phyloP scores from a whole-genome alignment of 2,113 vertebrate genomes.

The Meles meles region DNA sequence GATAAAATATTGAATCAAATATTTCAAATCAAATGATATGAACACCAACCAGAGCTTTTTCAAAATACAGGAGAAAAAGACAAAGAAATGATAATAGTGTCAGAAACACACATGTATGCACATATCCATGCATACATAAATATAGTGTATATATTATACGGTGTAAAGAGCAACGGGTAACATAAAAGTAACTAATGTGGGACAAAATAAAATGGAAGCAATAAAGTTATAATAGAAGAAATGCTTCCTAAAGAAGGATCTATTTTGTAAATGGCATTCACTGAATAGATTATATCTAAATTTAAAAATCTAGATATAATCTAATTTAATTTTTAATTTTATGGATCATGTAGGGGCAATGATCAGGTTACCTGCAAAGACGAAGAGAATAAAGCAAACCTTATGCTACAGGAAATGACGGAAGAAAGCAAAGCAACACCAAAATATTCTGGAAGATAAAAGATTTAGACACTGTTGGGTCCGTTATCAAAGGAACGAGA shows the following conservation, averaged over 20 bases:
- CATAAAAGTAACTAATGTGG: neutral
- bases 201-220: neutral
- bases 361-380: neutral
- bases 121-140: neutral
- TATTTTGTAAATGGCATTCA: neutral
- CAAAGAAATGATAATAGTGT: neutral
- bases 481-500: too few relatives aligned
- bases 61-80: neutral
- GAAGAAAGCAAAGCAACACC: neutral
- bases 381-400: neutral
- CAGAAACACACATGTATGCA: neutral
- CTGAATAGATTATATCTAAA: neutral
- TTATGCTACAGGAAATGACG: neutral
- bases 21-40: neutral
- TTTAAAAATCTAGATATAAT: neutral
- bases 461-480: neutral
- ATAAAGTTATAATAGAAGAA: neutral
- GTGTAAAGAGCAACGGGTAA: neutral
- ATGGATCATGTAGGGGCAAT: neutral
- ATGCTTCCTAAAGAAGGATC: neutral
- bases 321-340: neutral
- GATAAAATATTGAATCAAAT: neutral
- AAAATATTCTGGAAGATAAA: neutral
- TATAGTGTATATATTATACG: neutral
- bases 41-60: neutral